Conservation (phyloP, 30 jellyfish, hydroid and myxozoan species). For the Aurelia sp. region DNA sequence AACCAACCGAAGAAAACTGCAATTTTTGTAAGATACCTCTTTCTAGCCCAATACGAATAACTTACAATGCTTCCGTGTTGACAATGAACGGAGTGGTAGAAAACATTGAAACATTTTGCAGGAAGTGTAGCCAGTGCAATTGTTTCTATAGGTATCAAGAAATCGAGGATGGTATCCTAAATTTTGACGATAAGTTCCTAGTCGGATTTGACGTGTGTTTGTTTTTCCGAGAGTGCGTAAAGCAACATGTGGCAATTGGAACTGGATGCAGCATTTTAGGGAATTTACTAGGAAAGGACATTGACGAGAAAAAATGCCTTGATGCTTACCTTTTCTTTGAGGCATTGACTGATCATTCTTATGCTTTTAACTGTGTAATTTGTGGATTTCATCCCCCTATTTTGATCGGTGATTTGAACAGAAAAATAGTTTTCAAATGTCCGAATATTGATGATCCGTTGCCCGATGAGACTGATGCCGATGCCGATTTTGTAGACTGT, state of each 20-base stretch:
- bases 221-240: conserved; percentile 18
- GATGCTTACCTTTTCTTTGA: conserved; percentile 48
- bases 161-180: conserved; percentile 52
- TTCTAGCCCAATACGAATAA: conserved; percentile 1
- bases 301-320: too few species aligned
- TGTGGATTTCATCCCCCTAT: conserved; percentile 49
- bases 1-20: conserved; percentile 31
- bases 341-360: conserved; percentile 12
- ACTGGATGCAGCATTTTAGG: background rate
- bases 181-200: conserved; percentile 55
- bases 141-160: conserved; percentile 71
- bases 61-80: conserved; percentile 13
- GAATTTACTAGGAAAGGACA: too few species aligned
- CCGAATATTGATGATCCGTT: background rate
- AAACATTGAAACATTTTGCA: conserved; percentile 30
- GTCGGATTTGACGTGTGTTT: conserved; percentile 44
- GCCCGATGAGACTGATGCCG: conserved; percentile 15
- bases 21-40: conserved; percentile 2
- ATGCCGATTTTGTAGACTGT: conserved; percentile 29
- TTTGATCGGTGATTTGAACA: conserved; percentile 51
- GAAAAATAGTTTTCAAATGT: conserved; percentile 50
- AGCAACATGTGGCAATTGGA: conserved; percentile 45
- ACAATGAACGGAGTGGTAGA: conserved; percentile 22
- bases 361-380: conserved; percentile 20
- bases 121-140: conserved; percentile 45